Evolutionary conservation across 2,113 vertebrate genomes (phyloP).

Genomic region (Hystrix brachyura): DNA sequence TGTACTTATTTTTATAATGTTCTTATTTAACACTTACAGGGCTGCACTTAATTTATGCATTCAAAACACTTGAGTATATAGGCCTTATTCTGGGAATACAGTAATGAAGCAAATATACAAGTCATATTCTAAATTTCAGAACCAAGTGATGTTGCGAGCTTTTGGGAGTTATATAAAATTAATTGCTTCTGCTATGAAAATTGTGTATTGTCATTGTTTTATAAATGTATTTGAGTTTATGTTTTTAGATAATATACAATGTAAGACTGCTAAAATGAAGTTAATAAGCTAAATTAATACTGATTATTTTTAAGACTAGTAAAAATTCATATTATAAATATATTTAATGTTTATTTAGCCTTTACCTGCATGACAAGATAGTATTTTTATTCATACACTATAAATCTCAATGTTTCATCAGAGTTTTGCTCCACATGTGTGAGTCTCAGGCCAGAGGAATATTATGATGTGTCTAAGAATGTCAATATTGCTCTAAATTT

Average conservation of each 20-base stretch:
- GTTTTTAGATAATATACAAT: slow-evolving; percentile 24
- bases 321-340: background rate
- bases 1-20: background rate
- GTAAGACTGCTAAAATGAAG: background rate
- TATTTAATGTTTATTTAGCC: slow-evolving; percentile 2
- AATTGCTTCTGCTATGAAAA: slow-evolving; percentile 1
- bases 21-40: background rate
- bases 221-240: slow-evolving; percentile 40
- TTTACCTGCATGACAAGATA: background rate
- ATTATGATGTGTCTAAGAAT: background rate
- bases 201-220: background rate
- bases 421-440: background rate
- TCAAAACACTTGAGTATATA: background rate
- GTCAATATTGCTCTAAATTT: background rate
- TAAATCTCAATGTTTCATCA: background rate
- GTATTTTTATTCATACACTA: background rate
- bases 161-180: slow-evolving; percentile 6
- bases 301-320: slow-evolving; percentile 9
- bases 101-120: background rate
- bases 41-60: background rate
- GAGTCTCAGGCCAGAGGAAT: background rate
- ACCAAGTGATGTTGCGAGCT: background rate
- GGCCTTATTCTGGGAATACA: background rate
- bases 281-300: background rate
- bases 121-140: slow-evolving; percentile 4